Conservation (phyloP, 2,888 invertebrate genomes). For the Hetaerina titia region DNA sequence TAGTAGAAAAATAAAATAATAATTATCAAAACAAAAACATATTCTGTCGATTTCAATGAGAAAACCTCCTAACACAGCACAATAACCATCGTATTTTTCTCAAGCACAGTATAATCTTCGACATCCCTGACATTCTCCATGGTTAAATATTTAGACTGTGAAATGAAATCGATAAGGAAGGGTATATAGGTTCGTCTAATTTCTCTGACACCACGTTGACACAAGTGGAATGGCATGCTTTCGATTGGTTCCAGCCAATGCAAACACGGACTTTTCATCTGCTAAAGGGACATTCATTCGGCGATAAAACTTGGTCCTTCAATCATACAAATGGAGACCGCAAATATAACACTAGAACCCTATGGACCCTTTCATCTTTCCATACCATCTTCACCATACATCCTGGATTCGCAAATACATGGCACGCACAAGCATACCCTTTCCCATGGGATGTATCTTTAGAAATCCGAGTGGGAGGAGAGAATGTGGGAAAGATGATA, state of each 20-base stretch:
- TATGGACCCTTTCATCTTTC: background rate
- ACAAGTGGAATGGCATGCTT: background rate
- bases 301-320: constrained; percentile 57
- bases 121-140: background rate
- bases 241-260: constrained; percentile 38
- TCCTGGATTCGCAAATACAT: background rate
- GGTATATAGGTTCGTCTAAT: background rate
- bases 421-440: background rate
- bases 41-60: too few relatives aligned
- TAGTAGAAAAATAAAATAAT: too few relatives aligned
- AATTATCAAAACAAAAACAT: too few relatives aligned
- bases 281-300: constrained; percentile 58
- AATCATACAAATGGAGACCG: constrained; percentile 43
- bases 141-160: background rate
- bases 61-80: too few relatives aligned
- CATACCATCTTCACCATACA: background rate
- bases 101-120: background rate
- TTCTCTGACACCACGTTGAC: background rate
- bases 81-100: too few relatives aligned
- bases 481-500: background rate
- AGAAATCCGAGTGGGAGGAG: background rate
- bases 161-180: background rate
- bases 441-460: background rate
- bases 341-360: constrained; percentile 28
- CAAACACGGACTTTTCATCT: constrained; percentile 45